Conservation (phyloP, 1,140 invertebrate species). For the Bathynomus jamesi region DNA sequence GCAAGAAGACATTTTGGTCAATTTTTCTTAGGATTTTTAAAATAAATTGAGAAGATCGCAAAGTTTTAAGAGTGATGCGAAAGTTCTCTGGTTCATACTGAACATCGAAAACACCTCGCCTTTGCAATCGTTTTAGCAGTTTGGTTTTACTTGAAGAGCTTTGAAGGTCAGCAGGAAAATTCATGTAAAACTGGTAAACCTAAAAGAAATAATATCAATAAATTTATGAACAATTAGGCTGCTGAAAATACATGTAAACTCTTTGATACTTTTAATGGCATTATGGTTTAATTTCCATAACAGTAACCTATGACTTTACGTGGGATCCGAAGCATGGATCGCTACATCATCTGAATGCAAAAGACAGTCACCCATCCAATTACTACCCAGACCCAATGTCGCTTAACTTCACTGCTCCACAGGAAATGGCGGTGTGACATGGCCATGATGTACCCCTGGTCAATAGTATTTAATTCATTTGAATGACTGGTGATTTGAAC, state of each 20-base stretch:
- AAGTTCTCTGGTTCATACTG: conserved; percentile 29
- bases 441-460: too few species aligned
- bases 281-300: too few species aligned
- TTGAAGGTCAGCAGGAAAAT: conserved; percentile 14
- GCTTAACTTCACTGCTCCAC: too few species aligned
- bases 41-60: conserved; percentile 23
- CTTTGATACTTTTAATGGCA: background rate
- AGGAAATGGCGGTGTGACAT: too few species aligned
- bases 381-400: too few species aligned
- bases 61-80: conserved; percentile 23
- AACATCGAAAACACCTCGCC: conserved; percentile 19
- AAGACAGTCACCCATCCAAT: too few species aligned
- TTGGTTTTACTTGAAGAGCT: conserved; percentile 15
- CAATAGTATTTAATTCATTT: too few species aligned
- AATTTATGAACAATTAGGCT: background rate
- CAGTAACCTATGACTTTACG: too few species aligned
- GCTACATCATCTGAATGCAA: too few species aligned
- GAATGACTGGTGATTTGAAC: too few species aligned
- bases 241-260: background rate
- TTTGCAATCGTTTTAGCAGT: conserved; percentile 20
- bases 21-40: conserved; percentile 18
- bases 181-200: conserved; percentile 27
- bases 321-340: too few species aligned
- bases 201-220: conserved; percentile 12
- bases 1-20: conserved; percentile 19